A percentile compares a stretch with the other conserved stretches of the same genome.
These are phyloP conservation scores for Oryzias woworae DNA, from an alignment of 2,113 vertebrate species.

Conservation along the genomic window DNA sequence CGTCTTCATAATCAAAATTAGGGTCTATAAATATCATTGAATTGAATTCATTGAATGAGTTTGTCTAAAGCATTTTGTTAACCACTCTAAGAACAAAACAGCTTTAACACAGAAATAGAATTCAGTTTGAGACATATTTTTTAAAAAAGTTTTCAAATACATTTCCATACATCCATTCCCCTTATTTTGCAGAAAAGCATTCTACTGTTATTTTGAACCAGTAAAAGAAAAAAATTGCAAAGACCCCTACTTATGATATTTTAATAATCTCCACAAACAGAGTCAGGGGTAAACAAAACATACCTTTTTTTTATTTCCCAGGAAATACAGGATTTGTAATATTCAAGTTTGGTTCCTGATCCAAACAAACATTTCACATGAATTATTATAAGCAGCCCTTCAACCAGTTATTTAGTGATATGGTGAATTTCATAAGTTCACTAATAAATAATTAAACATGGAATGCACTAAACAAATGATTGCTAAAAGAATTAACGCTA, in stretches of 20 bases:
- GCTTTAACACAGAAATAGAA: background rate
- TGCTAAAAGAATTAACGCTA: too few relatives aligned
- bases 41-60: too few relatives aligned
- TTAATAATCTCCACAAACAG: background rate
- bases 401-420: slow-evolving; percentile 42
- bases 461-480: too few relatives aligned
- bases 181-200: background rate
- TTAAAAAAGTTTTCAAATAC: slow-evolving; percentile 7
- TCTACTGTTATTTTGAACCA: slow-evolving; percentile 2
- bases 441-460: too few relatives aligned
- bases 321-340: background rate
- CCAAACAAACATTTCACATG: slow-evolving; percentile 37
- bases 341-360: slow-evolving; percentile 19
- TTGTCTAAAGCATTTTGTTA: too few relatives aligned
- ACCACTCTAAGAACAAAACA: background rate
- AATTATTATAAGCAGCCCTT: slow-evolving; percentile 61
- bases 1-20: too few relatives aligned
- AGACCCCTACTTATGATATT: too few relatives aligned
- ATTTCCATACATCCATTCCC: background rate
- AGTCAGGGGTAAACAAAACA: slow-evolving; percentile 9
- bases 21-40: too few relatives aligned
- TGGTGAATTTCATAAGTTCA: background rate
- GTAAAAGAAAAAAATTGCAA: background rate
- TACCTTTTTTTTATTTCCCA: background rate
- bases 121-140: slow-evolving; percentile 36